Base-by-base conservation (phyloP, 2,113 vertebrate species). In the Grammomys dolichurus region DNA sequence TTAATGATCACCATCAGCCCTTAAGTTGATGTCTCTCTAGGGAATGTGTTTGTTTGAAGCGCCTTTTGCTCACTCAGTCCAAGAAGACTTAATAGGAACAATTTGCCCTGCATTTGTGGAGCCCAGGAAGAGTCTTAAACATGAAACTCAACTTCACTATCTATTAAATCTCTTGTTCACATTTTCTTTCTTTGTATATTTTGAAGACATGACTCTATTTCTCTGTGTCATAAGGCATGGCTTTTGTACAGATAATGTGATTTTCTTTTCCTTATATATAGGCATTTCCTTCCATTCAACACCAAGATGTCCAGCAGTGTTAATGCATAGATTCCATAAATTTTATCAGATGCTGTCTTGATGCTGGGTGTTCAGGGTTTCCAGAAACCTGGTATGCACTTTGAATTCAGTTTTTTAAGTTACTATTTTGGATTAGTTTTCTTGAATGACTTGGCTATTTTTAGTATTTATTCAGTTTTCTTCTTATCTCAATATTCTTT, bases 11-110 rank as follows among this genome's bases (percentile, higher is more conserved):
- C 12, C 51, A 85, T 46, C 51, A 73, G 78, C 76, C 69, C 63
- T 87, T 80, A 92, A 72, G 72, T 89, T 87, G 96, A 85, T 95
- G 63, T 87, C 48, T 95, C 90, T 87, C 63, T 63, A 87, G 63
- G 75, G 56, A 85, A 51, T 43, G 46, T 70, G 31, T 81, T 81
- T 82, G 56, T 69, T 13, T 60, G 48, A 82, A 87, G 26, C n/a
- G 87, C 36, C 54, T 78, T 87, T 76, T 85, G 40, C 75, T 40
- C 24, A 40, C 70, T 75, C 26, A 63, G 54, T 76, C n/a, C 67
- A 90, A 33, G n/a, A 88, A 90, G 86, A 28, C 26, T 51, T 86
- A 89, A 9, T 31, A 51, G 94, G 84, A 92, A 89, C 63, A 84
- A 91, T 65, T 63, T 33, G 43, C 54, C n/a, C 31, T 40, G 84